A percentile compares a stretch with the other conserved stretches of the same genome.
phyloP scores from a whole-genome alignment of 2,888 invertebrate genomes.

The Lepidochrysops patricia region DNA sequence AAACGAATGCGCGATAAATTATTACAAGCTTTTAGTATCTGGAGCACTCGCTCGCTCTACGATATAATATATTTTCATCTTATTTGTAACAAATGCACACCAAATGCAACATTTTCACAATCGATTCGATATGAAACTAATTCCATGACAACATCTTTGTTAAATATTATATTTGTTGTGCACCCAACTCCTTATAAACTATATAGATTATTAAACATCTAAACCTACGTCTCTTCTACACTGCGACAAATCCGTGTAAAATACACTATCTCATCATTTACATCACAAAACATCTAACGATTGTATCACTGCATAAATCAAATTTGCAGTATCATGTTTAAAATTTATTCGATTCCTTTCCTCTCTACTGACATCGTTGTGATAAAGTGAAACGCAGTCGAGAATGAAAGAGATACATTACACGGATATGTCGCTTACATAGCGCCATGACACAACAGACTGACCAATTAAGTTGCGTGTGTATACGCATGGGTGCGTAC shows the following conservation, averaged over 20 bases:
- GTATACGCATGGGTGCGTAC: background rate
- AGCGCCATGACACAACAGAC: conserved; percentile 8
- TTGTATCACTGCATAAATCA: no score
- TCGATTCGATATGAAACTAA: background rate
- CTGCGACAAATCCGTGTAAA: background rate
- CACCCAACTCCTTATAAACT: conserved; percentile 5
- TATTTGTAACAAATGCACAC: conserved; percentile 6
- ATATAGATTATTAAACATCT: conserved; percentile 7
- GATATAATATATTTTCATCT: background rate
- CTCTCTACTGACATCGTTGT: background rate
- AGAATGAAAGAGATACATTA: background rate
- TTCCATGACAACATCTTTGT: background rate
- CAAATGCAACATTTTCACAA: background rate
- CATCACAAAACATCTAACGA: no score
- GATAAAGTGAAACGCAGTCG: background rate
- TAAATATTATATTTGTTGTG: conserved; percentile 2
- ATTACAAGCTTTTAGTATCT: background rate
- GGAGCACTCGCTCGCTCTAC: background rate
- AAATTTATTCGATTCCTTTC: background rate
- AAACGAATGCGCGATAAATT: background rate
- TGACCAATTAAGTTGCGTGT: background rate
- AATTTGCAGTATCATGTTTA: background rate
- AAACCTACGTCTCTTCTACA: conserved; percentile 4
- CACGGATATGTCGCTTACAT: background rate
- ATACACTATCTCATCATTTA: background rate